Evolutionary conservation across 1,140 invertebrate species (phyloP).

Genomic region (Metaphire vulgaris): DNA sequence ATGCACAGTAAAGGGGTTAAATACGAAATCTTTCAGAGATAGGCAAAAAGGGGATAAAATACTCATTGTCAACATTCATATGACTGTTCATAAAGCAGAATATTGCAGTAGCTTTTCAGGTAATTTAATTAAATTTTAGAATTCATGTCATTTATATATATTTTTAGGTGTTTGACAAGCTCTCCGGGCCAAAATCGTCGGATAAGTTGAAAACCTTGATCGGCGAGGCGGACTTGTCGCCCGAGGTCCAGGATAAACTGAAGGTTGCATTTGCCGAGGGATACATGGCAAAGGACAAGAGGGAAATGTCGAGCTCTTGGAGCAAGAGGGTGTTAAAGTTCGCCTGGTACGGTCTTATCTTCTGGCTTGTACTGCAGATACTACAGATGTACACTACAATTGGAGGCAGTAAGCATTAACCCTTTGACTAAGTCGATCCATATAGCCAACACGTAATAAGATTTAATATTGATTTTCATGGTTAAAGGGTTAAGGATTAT

Average conservation of each 20-base stretch:
- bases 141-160: no score
- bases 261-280: slow-evolving; percentile 76
- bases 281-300: slow-evolving; percentile 16
- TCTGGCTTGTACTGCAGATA: slow-evolving; percentile 28
- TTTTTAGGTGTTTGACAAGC: slow-evolving; percentile 1
- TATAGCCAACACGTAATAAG: no score
- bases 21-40: no score
- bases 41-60: no score
- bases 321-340: slow-evolving; percentile 28
- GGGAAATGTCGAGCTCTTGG: slow-evolving; percentile 29
- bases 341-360: slow-evolving; percentile 32
- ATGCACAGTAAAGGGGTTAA: no score
- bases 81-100: no score
- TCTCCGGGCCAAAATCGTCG: slow-evolving; percentile 9
- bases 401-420: slow-evolving; percentile 59
- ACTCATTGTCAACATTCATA: no score
- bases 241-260: slow-evolving; percentile 26
- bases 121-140: no score
- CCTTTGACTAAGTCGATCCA: no score
- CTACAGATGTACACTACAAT: slow-evolving; percentile 56
- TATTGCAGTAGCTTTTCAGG: no score
- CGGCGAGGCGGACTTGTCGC: neutral
- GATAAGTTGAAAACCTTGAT: slow-evolving; percentile 22
- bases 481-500: no score
- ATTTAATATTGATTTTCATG: no score